Evolutionary conservation across 2,888 invertebrate genomes (phyloP).

Genomic region (Polydrusus pterygomalis): DNA sequence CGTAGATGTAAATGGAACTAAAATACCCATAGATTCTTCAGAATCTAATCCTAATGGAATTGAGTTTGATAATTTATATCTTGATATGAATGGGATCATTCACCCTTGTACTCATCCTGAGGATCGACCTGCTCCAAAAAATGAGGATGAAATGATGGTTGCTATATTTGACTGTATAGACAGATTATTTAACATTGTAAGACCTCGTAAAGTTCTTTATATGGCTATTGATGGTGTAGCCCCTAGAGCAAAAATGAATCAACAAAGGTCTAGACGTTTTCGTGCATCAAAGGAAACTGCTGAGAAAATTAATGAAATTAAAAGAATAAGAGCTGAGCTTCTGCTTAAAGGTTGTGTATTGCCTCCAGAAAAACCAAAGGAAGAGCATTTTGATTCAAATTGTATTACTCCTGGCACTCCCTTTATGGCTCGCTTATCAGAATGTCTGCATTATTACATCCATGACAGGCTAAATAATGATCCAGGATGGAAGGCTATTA

Average conservation of each 20-base stretch:
- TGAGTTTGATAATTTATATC: constrained; percentile 94
- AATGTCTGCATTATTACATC: constrained; percentile 90
- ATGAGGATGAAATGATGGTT: constrained; percentile 99
- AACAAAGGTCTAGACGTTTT: constrained; percentile 97
- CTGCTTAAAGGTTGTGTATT: constrained; percentile 80
- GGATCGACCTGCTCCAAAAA: constrained; percentile 96
- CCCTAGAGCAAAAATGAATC: constrained; percentile 99
- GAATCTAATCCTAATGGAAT: constrained; percentile 96
- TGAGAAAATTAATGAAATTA: constrained; percentile 92
- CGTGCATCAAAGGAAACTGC: constrained; percentile 95
- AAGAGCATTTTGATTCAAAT: constrained; percentile 97
- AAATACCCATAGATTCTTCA: constrained; percentile 86
- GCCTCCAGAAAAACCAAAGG: constrained; percentile 92
- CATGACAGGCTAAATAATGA: constrained; percentile 93
- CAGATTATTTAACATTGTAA: constrained; percentile 92
- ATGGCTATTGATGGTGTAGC: constrained; percentile 99
- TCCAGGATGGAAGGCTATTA: constrained; percentile 95
- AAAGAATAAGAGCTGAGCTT: constrained; percentile 85
- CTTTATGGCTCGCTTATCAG: constrained; percentile 94
- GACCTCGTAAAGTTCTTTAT: constrained; percentile 94
- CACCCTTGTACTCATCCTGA: constrained; percentile 99
- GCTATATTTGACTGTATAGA: constrained; percentile 99
- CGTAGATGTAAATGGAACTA: constrained; percentile 83
- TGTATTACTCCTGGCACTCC: constrained; percentile 99
- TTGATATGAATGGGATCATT: constrained; percentile 89